These are phyloP conservation scores for Alauda arvensis DNA, from an alignment of 2,797 vertebrate species.

Conservation along the genomic window DNA sequence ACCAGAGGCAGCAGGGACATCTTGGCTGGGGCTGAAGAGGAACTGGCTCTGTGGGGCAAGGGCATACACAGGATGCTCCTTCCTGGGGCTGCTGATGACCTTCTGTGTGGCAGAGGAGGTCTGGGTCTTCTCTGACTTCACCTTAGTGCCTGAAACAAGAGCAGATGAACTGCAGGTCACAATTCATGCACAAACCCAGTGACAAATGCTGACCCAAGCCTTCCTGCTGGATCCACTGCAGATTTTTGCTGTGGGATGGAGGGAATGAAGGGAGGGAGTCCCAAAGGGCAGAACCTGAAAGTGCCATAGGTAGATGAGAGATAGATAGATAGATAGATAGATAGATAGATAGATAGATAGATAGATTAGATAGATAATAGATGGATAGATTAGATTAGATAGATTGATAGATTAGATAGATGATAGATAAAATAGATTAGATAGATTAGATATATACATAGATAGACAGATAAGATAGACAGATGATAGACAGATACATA, in stretches of 20 bases:
- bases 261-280: not conserved
- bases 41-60: conserved; percentile 51
- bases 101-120: conserved; percentile 63
- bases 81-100: conserved; percentile 3
- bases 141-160: conserved; percentile 79
- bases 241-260: not conserved
- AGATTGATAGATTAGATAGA: no score
- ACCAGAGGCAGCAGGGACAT: conserved; percentile 29
- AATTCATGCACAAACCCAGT: not conserved
- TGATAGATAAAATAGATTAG: no score
- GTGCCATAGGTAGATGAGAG: not conserved
- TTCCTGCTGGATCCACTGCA: not conserved
- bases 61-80: conserved; percentile 1
- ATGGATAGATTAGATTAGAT: no score
- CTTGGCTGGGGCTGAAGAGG: conserved; percentile 71
- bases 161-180: not conserved
- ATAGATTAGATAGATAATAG: no score
- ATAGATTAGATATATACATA: no score
- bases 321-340: not conserved
- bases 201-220: not conserved
- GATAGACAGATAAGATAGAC: no score
- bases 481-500: no score
- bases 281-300: not conserved
- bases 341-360: no score
- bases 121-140: conserved; percentile 88